Evolutionary conservation across 2,113 vertebrate genomes (phyloP), one percentile per base, ranked within the genome.

Genomic region (Machaerirhynchus nigripectus): DNA sequence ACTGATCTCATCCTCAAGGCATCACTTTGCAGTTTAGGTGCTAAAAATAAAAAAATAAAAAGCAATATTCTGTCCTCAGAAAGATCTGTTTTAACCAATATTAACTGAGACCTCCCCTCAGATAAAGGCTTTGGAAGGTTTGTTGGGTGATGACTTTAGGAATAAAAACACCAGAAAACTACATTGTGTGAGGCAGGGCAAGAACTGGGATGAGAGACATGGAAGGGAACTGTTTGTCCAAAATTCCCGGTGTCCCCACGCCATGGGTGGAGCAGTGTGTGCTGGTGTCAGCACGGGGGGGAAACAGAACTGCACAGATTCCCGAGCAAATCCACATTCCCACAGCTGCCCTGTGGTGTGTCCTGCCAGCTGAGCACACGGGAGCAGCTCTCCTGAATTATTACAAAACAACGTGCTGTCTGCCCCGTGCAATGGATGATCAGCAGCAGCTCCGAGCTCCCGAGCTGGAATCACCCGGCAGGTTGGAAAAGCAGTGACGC

Each of bases 1-100:
- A 93, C 83, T 91, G 94, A 97, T 95, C 96, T 91, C 88, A 35
- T 95, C 95, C 96, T 95, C 84, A 78, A 97, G 94, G 90, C 91
- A 83, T 87, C 87, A 21, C 92, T 95, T 90, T 76, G 78, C 87
- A 53, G 84, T 89, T 95, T 71, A 95, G 86, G 84, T 42, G 26
- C 73, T 16, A 49, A 55, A 80, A 84, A 82, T 44, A 50, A 84
- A 84, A 82, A 47, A 50, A 84, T 15, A 68, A 50, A 46, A 65
- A 61, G 81, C 47, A 65, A 44, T 61, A 20, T 50, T 53, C 64
- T 30, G 24, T 47, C 53, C 68, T 90, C 31, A 75, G 27, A 50
- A 65, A 93, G 78, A 87, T 49, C 69, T 65, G 49, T 53, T 96
- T 95, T 89, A 94, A 90, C 90, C 85, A 88, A 88, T 74, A 96